Base-by-base conservation (phyloP, 2,888 invertebrate species). In the Crioceris asparagi region DNA sequence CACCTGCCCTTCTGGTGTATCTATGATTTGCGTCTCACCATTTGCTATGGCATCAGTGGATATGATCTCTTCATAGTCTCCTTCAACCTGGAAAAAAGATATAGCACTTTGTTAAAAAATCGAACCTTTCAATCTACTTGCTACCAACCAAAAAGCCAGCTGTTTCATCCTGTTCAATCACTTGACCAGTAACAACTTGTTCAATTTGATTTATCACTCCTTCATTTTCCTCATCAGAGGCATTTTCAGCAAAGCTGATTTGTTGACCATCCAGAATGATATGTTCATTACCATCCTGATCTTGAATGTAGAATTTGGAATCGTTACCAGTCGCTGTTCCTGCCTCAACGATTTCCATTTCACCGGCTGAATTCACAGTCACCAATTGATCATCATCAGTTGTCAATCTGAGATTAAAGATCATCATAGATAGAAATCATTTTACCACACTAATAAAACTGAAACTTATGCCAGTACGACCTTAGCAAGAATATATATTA, bases 301-400 rank as follows among this genome's bases (percentile, higher is more conserved):
- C 71, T 1, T 70, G 64, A 12, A 72, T 69, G 47, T 70, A 72
- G 36, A 72, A 50, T 45, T 69, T 69, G 1, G 66, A 62, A 37
- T 67, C 65, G 39, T 41, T 38, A 1, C 37, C 39, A 2, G 33
- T 52, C 39, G 45, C 46, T 31, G 35, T 19, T 8, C 43, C 40
- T 3, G 47, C 45, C 23, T 54, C 60, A 2, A 61, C 53, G 25
- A 62, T 55, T 45, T 64, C 62, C 56, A 62, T 60, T 45, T 62
- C 62, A 3, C 61, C 62, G 27, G 57, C 54, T 3, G 56, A 51
- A 41, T 62, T 62, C 3, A 61, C 64, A 3, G 65, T 62, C 41
- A 69, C 64, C 17, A 69, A 56, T 42, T 69, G 68, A 40, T 71
- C 68, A 27, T 70, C 68, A 31, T 69, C 70, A 1, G 69, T 68